These are phyloP conservation scores for Latrodectus geometricus DNA, from an alignment of 1,140 invertebrate species.

Conservation along the genomic window DNA sequence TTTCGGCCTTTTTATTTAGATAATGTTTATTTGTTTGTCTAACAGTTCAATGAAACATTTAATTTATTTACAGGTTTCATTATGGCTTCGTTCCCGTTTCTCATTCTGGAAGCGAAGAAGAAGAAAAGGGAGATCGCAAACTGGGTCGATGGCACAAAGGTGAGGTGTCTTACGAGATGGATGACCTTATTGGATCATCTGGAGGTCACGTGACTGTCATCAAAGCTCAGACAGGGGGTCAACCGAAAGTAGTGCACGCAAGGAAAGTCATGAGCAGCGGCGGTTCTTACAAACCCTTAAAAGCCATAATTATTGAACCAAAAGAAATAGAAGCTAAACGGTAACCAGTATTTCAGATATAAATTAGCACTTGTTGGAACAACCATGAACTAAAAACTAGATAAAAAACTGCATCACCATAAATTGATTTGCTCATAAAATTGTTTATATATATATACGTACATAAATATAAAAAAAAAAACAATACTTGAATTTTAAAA, in stretches of 20 bases:
- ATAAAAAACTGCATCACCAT: no score
- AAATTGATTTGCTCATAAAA: no score
- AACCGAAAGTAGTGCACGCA: conserved; percentile 18
- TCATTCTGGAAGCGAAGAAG: conserved; percentile 17
- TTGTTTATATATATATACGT: no score
- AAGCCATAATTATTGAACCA: conserved; percentile 38
- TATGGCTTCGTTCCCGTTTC: conserved; percentile 15
- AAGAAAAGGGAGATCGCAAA: neutral
- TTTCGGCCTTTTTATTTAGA: no score
- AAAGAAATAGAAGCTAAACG: conserved; percentile 45
- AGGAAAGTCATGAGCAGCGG: conserved; percentile 31
- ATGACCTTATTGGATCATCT: conserved; percentile 37
- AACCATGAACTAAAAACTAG: no score
- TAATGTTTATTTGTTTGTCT: no score
- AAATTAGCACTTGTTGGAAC: no score
- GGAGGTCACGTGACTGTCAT: conserved; percentile 54
- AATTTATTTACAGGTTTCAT: conserved; percentile 7
- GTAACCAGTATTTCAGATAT: neutral
- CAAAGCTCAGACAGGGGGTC: conserved; percentile 18
- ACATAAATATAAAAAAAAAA: no score
- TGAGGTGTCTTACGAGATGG: conserved; percentile 27
- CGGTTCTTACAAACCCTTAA: conserved; percentile 32
- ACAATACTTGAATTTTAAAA: no score
- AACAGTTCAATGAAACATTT: no score
- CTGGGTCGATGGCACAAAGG: conserved; percentile 26